Evolutionary conservation across 2,797 vertebrate species (phyloP), one percentile per base, ranked within the genome.

Genomic region (Scyliorhinus canicula): DNA sequence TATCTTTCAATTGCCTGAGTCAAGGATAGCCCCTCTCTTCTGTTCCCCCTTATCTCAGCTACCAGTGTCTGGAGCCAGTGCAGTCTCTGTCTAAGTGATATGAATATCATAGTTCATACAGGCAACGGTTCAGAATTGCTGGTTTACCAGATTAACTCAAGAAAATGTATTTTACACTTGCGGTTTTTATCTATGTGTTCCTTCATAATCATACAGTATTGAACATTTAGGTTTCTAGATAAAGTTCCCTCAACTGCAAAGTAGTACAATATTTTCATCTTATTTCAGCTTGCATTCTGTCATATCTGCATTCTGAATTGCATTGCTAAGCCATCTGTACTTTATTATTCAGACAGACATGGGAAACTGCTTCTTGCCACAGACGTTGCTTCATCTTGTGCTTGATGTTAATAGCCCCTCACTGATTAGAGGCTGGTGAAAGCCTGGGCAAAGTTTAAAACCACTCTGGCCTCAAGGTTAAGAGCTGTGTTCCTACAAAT

Each of bases 31-130:
- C 95, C 96, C 95, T 95, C 96, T 82, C 96, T 96, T 95, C 97
- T 97, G 97, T 98, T 97, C 96, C 96, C 97, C 96, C 97, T 95
- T 97, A 97, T 97, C 77, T 97, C 97, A 97, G 97, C 96, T 93
- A 93, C 95, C 93, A 96, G 95, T 96, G 97, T 97, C 97, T 97
- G 93, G 93, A 71, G 67, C 67, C 40, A 28, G 9, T 74, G 28
- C 50, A 71, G 93, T 55, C 93, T 52, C 93, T 94, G 67, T 69
- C 93, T 35, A 14, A 47, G 47, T 74, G 67, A 74, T 94, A 94
- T 7, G 67, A 74, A 74, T 94, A 94, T 71, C n/a, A 69, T 9
- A 74, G 44, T 55, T 52, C 28, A 35, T 69, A 50, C 31, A 52
- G 65, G 67, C 67, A 93, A 24, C 35, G 44, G 93, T 31, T 94